phyloP scores from a whole-genome alignment of 2,888 invertebrate genomes.

The Leptogaster cylindrica region DNA sequence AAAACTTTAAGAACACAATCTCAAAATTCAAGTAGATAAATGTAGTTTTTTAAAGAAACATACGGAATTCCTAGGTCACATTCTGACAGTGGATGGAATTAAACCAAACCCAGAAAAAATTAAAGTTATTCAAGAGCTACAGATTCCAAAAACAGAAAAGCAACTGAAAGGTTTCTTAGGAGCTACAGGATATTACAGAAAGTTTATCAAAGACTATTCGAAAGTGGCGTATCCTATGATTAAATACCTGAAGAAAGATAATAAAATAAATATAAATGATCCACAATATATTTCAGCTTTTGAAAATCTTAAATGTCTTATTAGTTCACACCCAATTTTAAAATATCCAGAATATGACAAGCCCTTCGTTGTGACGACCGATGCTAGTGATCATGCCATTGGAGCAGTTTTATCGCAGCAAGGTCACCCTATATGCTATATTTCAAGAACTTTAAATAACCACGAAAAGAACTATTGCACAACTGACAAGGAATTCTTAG shows the following conservation, averaged over 20 bases:
- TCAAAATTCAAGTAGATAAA: constrained; percentile 46
- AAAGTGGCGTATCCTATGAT: constrained; percentile 45
- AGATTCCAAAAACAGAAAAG: constrained; percentile 42
- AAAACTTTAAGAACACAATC: constrained; percentile 41
- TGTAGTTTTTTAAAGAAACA: constrained; percentile 39
- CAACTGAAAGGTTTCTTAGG: constrained; percentile 34
- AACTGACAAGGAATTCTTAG: too few relatives aligned
- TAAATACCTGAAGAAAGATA: constrained; percentile 45
- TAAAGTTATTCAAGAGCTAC: constrained; percentile 36
- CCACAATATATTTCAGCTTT: constrained; percentile 44
- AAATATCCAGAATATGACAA: constrained; percentile 46
- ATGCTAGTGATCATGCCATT: constrained; percentile 44
- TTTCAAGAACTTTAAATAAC: constrained; percentile 16
- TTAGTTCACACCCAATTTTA: constrained; percentile 42
- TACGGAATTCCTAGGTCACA: constrained; percentile 44
- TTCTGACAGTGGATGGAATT: constrained; percentile 41
- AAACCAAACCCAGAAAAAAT: constrained; percentile 46
- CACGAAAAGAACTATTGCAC: constrained; percentile 25
- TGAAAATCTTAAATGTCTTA: constrained; percentile 44
- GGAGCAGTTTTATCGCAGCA: constrained; percentile 44
- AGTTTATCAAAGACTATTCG: constrained; percentile 41
- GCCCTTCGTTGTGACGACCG: constrained; percentile 43
- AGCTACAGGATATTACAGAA: constrained; percentile 43
- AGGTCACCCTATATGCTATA: constrained; percentile 30
- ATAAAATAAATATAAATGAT: constrained; percentile 43